phyloP scores from a whole-genome alignment of 2,797 vertebrate genomes.

The Cyclura pinguis region DNA sequence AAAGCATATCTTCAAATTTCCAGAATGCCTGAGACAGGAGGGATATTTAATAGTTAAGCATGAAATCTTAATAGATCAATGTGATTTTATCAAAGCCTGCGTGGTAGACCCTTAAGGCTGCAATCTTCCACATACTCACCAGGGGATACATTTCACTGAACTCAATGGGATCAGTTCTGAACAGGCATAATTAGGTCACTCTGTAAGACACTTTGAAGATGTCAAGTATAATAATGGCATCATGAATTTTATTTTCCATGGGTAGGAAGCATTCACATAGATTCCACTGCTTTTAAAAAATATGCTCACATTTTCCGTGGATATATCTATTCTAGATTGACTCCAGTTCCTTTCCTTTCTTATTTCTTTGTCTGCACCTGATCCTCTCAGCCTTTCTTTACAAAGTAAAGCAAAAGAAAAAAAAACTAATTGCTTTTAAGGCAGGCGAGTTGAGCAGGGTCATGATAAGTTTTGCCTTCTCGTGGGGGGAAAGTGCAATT shows the following conservation, averaged over 20 bases:
- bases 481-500: fast-evolving
- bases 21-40: not conserved
- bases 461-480: slow-evolving; percentile 25
- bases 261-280: not conserved
- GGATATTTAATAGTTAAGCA: not conserved
- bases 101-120: not conserved
- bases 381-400: not conserved
- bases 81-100: not conserved
- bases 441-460: slow-evolving; percentile 38
- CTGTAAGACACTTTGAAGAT: not conserved
- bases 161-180: not conserved
- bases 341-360: not conserved
- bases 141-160: not conserved
- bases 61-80: not conserved
- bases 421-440: not conserved
- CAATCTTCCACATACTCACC: too few relatives aligned
- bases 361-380: slow-evolving; percentile 5
- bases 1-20: not conserved
- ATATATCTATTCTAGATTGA: not conserved
- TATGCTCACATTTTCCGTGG: not conserved
- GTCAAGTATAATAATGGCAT: not conserved
- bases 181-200: not conserved
- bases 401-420: not conserved
- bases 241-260: not conserved
- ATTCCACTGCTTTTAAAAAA: not conserved